Conservation (phyloP, 2,888 invertebrate genomes). For the Orthonevra nobilis region DNA sequence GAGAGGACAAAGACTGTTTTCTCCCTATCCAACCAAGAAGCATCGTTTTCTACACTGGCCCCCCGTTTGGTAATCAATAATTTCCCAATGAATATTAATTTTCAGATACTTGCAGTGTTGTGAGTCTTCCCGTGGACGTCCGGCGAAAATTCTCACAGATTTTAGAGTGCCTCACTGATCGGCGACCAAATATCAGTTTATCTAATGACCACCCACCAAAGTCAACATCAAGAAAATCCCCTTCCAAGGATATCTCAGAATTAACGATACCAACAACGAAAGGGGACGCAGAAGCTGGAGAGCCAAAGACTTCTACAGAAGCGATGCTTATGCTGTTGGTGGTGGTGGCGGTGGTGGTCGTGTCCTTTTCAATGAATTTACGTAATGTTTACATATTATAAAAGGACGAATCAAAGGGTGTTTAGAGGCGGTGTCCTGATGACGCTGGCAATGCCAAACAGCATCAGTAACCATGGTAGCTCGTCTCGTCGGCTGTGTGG, state of each 20-base stretch:
- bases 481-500: conserved; percentile 39
- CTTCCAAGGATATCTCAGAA: not conserved
- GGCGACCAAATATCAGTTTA: conserved; percentile 14
- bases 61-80: conserved; percentile 52
- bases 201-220: conserved; percentile 45
- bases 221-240: conserved; percentile 38
- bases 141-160: not conserved
- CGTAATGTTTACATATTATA: conserved; percentile 53
- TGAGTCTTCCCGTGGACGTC: not conserved
- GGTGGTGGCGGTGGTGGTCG: conserved; percentile 15
- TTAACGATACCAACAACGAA: not conserved
- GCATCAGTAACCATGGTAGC: too few species aligned
- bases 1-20: too few species aligned
- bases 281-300: not conserved
- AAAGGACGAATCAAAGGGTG: conserved; percentile 59
- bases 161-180: conserved; percentile 1
- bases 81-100: conserved; percentile 54
- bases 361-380: conserved; percentile 48
- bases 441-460: too few species aligned
- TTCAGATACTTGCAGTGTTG: conserved; percentile 6
- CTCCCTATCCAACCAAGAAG: conserved; percentile 37
- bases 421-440: conserved; percentile 5
- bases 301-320: conserved; percentile 2
- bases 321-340: conserved; percentile 15
- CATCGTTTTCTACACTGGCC: too few species aligned